phyloP scores from a whole-genome alignment of 1,140 invertebrate species.

The Drosophila busckii region DNA sequence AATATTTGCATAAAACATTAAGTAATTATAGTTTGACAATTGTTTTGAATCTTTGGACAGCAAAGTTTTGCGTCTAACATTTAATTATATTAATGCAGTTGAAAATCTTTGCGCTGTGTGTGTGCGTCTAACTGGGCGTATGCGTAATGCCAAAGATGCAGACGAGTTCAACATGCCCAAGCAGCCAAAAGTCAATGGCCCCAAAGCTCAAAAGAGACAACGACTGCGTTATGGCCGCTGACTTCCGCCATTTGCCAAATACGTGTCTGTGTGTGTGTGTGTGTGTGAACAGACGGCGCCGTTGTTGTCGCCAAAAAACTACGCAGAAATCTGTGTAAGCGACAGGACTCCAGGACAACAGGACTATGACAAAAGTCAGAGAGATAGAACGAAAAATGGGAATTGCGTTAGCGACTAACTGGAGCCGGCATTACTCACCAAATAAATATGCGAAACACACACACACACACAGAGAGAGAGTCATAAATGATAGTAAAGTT shows the following conservation, averaged over 20 bases:
- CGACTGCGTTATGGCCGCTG: constrained; percentile 25
- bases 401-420: constrained; percentile 68
- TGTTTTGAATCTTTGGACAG: no score
- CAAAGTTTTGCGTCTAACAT: no score
- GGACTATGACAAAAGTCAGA: no score
- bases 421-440: constrained; percentile 63
- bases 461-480: constrained; percentile 24
- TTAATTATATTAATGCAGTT: no score
- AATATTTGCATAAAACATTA: no score
- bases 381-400: constrained; percentile 41
- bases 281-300: constrained; percentile 14
- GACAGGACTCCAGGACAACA: no score
- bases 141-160: constrained; percentile 44
- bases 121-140: constrained; percentile 23
- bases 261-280: neutral
- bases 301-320: constrained; percentile 25
- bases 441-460: constrained; percentile 3
- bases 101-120: neutral
- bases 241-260: constrained; percentile 26
- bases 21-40: no score
- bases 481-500: neutral
- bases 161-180: constrained; percentile 28
- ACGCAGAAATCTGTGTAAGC: constrained; percentile 18
- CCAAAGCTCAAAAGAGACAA: constrained; percentile 19
- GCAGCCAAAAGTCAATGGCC: constrained; percentile 34